phyloP scores from a whole-genome alignment of 2,113 vertebrate species.

The Chaetorhynchus papuensis region DNA sequence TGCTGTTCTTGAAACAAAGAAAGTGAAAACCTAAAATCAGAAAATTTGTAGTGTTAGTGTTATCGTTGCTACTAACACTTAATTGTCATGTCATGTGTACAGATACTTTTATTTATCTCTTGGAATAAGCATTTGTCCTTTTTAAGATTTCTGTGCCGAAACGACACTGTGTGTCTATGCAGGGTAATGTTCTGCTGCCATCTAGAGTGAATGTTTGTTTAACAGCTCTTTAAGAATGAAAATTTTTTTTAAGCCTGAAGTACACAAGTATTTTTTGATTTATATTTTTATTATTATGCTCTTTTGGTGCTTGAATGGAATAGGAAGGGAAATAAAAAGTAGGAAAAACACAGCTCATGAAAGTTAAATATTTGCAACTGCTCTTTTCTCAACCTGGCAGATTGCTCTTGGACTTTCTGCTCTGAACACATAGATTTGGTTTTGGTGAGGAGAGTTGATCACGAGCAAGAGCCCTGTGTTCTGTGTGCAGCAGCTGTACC shows the following conservation, averaged over 20 bases:
- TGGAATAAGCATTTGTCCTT: not conserved
- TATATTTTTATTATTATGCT: not conserved
- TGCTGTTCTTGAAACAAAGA: not conserved
- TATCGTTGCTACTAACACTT: not conserved
- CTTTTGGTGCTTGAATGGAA: not conserved
- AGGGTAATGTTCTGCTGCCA: constrained; percentile 54
- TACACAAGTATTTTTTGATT: not conserved
- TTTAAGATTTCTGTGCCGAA: not conserved
- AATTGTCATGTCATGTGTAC: not conserved
- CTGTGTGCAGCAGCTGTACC: not conserved
- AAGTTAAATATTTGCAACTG: not conserved
- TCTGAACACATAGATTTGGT: not conserved
- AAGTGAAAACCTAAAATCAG: not conserved
- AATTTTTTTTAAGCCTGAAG: not conserved
- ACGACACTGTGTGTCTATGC: not conserved
- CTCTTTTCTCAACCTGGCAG: not conserved
- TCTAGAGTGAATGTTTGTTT: constrained; percentile 22
- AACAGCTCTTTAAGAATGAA: not conserved
- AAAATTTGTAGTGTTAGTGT: not conserved
- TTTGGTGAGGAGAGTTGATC: not conserved
- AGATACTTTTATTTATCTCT: not conserved
- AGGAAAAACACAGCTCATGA: not conserved
- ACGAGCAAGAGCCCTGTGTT: not conserved
- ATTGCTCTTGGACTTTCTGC: not conserved
- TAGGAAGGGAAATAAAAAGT: not conserved